Conservation (phyloP, 1,140 invertebrate species). For the Neocloeon triangulifer region DNA sequence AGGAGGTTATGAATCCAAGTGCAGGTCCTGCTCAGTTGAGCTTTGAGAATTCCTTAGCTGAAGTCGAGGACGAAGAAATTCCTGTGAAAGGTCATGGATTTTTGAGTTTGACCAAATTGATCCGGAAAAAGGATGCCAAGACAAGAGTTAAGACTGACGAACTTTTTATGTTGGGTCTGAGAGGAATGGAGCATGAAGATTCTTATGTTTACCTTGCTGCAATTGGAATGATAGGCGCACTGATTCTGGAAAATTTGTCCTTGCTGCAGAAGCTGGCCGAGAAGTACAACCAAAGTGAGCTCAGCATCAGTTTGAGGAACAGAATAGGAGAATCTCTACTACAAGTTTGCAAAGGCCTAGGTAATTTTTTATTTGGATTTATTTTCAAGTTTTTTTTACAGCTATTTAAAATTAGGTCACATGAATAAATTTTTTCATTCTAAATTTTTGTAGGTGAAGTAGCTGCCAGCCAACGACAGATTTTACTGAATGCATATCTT, state of each 20-base stretch:
- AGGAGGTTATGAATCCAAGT: too few relatives aligned
- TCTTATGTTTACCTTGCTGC: constrained; percentile 64
- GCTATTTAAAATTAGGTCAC: constrained; percentile 4
- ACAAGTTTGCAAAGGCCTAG: constrained; percentile 41
- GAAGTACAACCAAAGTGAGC: constrained; percentile 12
- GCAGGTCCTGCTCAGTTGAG: too few relatives aligned
- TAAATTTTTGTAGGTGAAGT: constrained; percentile 36
- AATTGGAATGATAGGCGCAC: constrained; percentile 44
- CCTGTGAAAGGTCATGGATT: constrained; percentile 60
- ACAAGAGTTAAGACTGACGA: too few relatives aligned
- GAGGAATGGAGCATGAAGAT: constrained; percentile 53
- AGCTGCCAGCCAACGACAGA: constrained; percentile 39
- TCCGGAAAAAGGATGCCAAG: constrained; percentile 39
- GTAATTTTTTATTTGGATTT: constrained; percentile 18
- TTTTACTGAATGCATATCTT: constrained; percentile 49
- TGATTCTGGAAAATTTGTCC: constrained; percentile 39
- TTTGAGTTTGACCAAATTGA: constrained; percentile 42
- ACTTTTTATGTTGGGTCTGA: too few relatives aligned
- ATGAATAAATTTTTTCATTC: constrained; percentile 6
- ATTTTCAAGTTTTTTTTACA: too few relatives aligned
- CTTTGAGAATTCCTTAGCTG: too few relatives aligned
- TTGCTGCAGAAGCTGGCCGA: constrained; percentile 16
- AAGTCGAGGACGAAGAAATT: too few relatives aligned
- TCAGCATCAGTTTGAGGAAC: too few relatives aligned
- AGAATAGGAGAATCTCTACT: constrained; percentile 69